phyloP scores from a whole-genome alignment of 2,113 vertebrate species.

The Cichladusa arquata region DNA sequence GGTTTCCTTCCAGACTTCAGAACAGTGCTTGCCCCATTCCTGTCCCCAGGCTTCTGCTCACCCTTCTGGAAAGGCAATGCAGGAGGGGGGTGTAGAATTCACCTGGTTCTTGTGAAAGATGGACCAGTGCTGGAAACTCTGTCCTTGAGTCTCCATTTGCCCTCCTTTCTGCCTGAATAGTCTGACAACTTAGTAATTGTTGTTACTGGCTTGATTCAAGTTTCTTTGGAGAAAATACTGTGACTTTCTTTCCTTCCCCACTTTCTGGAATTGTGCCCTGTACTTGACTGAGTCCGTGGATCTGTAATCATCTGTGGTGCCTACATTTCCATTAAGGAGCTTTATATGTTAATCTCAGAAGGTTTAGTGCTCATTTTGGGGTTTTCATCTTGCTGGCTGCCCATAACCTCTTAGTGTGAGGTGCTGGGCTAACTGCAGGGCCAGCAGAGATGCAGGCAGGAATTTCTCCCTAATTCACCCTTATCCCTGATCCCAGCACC shows the following conservation, averaged over 20 bases:
- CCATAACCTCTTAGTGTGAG: background rate
- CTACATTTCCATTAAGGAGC: background rate
- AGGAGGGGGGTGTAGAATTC: background rate
- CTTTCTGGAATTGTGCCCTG: background rate
- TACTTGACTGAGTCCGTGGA: background rate
- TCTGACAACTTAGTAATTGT: background rate
- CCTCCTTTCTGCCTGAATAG: background rate
- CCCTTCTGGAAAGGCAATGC: background rate
- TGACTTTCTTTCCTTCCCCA: background rate
- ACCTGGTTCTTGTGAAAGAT: background rate
- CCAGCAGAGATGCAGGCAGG: background rate
- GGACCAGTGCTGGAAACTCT: background rate
- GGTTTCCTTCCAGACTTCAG: background rate
- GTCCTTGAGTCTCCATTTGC: background rate
- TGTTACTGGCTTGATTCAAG: background rate
- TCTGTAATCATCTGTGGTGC: background rate
- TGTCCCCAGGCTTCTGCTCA: background rate
- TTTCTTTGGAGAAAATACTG: background rate
- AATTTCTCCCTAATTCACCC: background rate
- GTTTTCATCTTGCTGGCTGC: background rate
- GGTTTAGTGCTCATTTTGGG: background rate
- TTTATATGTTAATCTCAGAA: background rate
- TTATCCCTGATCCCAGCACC: background rate
- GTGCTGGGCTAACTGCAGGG: background rate
- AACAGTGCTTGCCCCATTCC: background rate